A percentile compares a stretch with the other conserved stretches of the same genome.
These are phyloP conservation scores for Arenaria interpres DNA, from an alignment of 2,113 vertebrate species.

Conservation along the genomic window DNA sequence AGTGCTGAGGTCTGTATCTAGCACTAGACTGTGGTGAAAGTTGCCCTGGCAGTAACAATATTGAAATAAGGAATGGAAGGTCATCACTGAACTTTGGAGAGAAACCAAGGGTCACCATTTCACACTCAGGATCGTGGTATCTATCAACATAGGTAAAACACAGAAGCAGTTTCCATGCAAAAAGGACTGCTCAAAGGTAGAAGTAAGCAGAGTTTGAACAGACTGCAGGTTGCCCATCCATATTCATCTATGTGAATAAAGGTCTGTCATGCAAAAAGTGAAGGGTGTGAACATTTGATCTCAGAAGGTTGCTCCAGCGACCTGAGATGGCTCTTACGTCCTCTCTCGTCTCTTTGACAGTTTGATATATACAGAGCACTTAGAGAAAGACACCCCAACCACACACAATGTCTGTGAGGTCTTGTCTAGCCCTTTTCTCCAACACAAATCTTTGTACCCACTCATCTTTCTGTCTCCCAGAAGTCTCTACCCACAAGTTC, in stretches of 20 bases:
- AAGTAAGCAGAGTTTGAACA: background rate
- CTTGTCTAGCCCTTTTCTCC: background rate
- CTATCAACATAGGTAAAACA: background rate
- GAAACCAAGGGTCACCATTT: background rate
- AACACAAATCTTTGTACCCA: too few species aligned
- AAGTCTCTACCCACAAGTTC: background rate
- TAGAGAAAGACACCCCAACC: background rate
- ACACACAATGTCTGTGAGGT: rapidly evolving
- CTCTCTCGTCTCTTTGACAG: background rate
- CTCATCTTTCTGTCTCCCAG: background rate
- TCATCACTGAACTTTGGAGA: background rate
- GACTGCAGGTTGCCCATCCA: background rate
- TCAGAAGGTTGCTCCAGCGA: background rate
- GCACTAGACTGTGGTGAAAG: background rate
- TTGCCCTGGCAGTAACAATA: background rate
- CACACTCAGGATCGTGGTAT: background rate
- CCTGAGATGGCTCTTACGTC: background rate
- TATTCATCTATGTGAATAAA: background rate
- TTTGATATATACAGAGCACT: background rate
- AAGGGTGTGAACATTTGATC: background rate
- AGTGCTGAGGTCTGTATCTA: background rate
- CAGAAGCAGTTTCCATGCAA: background rate
- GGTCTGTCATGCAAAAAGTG: background rate
- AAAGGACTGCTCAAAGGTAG: background rate
- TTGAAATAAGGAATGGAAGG: background rate